Evolutionary conservation across 1,140 invertebrate genomes (phyloP).

Genomic region (Philotrypesis tridentata): DNA sequence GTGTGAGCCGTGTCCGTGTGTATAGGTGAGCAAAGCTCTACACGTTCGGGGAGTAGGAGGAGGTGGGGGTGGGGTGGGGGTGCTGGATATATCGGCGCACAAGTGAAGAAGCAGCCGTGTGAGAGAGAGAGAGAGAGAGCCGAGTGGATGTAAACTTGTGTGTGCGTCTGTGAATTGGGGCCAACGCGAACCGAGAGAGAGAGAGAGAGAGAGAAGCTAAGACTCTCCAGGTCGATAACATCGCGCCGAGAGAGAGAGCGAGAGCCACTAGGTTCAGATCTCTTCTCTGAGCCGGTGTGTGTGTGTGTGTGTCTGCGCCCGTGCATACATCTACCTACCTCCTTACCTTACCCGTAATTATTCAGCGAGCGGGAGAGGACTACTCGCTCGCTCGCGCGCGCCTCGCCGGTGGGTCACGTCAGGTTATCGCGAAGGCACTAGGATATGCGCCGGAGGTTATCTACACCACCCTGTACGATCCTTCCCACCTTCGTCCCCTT

Average conservation of each 20-base stretch:
- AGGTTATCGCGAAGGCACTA: conserved; percentile 70
- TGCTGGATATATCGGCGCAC: conserved; percentile 23
- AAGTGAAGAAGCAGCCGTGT: conserved; percentile 29
- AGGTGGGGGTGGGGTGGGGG: background rate
- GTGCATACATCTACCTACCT: no score
- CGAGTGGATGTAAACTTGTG: background rate
- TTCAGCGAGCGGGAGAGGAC: conserved; percentile 69
- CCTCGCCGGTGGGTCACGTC: conserved; percentile 64
- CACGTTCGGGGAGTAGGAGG: background rate
- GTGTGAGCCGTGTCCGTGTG: conserved; percentile 21
- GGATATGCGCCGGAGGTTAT: conserved; percentile 64
- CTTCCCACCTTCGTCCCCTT: conserved; percentile 57
- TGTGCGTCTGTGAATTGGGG: conserved; percentile 52
- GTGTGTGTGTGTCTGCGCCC: conserved; percentile 37
- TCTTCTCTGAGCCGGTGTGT: no score
- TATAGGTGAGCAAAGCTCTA: background rate
- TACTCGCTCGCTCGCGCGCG: conserved; percentile 48
- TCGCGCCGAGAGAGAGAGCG: conserved; percentile 53
- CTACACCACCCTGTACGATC: conserved; percentile 62
- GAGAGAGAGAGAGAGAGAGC: no score
- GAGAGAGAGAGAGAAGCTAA: conserved; percentile 55
- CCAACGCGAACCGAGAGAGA: conserved; percentile 35
- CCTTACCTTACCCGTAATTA: conserved; percentile 69
- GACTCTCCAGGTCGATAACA: conserved; percentile 63
- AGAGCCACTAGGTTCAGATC: conserved; percentile 61